These are phyloP conservation scores for Eudasyphora cyanicolor DNA, from an alignment of 2,888 invertebrate species.

Conservation along the genomic window DNA sequence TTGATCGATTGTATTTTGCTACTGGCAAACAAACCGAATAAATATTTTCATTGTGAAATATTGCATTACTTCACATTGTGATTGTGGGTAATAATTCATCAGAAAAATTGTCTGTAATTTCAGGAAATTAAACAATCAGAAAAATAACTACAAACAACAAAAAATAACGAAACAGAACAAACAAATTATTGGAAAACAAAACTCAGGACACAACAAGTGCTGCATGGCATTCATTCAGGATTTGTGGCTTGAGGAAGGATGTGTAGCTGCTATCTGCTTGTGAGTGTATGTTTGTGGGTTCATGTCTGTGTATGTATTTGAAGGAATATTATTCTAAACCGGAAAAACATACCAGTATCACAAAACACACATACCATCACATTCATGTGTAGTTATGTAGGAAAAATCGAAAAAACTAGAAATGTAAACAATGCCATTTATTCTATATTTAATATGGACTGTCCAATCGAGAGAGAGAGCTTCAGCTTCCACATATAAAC, in stretches of 20 bases:
- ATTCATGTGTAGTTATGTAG: background rate
- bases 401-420: slow-evolving; percentile 48
- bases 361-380: slow-evolving; percentile 11
- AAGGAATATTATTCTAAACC: slow-evolving; percentile 42
- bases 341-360: slow-evolving; percentile 49
- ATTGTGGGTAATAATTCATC: slow-evolving; percentile 30
- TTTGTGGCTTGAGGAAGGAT: slow-evolving; percentile 26
- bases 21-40: background rate
- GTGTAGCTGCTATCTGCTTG: background rate
- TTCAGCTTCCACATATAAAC: background rate
- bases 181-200: slow-evolving; percentile 1
- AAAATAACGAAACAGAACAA: slow-evolving; percentile 33
- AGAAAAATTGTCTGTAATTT: slow-evolving; percentile 48
- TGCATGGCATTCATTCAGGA: background rate
- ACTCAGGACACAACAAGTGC: background rate
- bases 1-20: background rate
- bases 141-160: slow-evolving; percentile 46
- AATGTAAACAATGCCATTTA: slow-evolving; percentile 48
- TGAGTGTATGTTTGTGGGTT: background rate
- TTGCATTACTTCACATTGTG: background rate
- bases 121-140: slow-evolving; percentile 59
- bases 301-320: background rate
- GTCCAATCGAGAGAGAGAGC: too few relatives aligned
- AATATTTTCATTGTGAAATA: background rate
- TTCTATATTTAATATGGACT: slow-evolving; percentile 44